Evolutionary conservation across 2,797 vertebrate species (phyloP).

Genomic region (Acanthurus leucopareius): DNA sequence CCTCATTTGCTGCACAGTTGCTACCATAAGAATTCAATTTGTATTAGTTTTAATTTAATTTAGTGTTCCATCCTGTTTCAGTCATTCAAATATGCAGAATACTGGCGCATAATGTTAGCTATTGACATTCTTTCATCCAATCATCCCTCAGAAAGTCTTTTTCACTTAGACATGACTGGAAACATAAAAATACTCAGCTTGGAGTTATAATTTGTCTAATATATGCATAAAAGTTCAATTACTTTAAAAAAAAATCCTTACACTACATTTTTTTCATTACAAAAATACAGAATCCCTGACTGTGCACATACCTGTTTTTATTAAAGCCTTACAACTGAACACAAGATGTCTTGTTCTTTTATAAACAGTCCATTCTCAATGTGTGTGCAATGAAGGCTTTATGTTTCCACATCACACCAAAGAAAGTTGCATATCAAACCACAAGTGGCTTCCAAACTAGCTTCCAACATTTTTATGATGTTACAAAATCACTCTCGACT

Average conservation of each 20-base stretch:
- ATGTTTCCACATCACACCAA: background rate
- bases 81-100: conserved; percentile 20
- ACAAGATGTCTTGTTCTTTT: background rate
- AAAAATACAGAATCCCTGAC: background rate
- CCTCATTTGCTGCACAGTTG: conserved; percentile 29
- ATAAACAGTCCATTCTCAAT: background rate
- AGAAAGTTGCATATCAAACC: too few species aligned
- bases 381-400: background rate
- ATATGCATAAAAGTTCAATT: background rate
- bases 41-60: conserved; percentile 21
- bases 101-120: conserved; percentile 7
- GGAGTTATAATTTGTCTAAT: conserved; percentile 7
- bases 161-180: background rate
- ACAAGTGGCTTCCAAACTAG: too few species aligned
- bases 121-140: background rate
- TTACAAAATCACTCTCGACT: background rate
- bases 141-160: background rate
- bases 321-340: background rate
- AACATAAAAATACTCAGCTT: background rate
- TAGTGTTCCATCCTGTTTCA: conserved; percentile 19
- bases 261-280: background rate
- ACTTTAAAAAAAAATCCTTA: background rate
- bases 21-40: conserved; percentile 29
- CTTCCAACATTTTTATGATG: background rate
- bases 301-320: background rate